Percentiles rank a stretch among this genome's conserved stretches.
Evolutionary conservation across 2,113 vertebrate species (phyloP).

Genomic region (Pelusios castaneus): DNA sequence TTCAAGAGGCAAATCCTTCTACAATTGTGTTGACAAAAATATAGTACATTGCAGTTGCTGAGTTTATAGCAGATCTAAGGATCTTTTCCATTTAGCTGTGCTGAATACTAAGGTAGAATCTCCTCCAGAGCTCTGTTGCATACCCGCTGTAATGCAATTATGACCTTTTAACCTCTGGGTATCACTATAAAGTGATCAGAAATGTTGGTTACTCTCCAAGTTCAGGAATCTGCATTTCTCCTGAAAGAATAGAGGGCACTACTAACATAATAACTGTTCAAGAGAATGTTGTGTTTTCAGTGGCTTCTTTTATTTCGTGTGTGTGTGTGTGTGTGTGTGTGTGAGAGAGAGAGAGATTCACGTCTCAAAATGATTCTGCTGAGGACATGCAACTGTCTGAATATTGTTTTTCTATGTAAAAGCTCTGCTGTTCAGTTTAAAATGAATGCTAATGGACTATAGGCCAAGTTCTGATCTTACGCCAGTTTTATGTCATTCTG

Average conservation of each 20-base stretch:
- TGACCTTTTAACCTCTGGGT: background rate
- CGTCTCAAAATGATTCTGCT: background rate
- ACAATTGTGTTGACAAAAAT: background rate
- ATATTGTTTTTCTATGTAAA: background rate
- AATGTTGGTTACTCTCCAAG: background rate
- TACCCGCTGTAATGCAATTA: conserved; percentile 4
- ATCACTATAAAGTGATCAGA: background rate
- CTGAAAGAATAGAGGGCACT: background rate
- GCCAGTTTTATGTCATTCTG: background rate
- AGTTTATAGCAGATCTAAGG: background rate
- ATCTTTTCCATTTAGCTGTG: background rate
- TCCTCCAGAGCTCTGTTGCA: background rate
- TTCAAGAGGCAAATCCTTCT: background rate
- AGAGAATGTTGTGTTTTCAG: background rate
- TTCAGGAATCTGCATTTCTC: background rate
- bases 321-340: background rate
- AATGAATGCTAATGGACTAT: background rate
- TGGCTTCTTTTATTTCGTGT: background rate
- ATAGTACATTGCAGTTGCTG: background rate
- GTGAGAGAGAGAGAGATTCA: background rate
- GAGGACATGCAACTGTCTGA: background rate
- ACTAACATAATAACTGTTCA: background rate
- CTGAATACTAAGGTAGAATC: conserved; percentile 21
- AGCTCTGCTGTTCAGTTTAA: background rate
- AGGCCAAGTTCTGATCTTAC: background rate